A percentile compares a stretch with the other conserved stretches of the same genome.
Conservation (phyloP, 2,797 vertebrate species). For the Enoplosus armatus region DNA sequence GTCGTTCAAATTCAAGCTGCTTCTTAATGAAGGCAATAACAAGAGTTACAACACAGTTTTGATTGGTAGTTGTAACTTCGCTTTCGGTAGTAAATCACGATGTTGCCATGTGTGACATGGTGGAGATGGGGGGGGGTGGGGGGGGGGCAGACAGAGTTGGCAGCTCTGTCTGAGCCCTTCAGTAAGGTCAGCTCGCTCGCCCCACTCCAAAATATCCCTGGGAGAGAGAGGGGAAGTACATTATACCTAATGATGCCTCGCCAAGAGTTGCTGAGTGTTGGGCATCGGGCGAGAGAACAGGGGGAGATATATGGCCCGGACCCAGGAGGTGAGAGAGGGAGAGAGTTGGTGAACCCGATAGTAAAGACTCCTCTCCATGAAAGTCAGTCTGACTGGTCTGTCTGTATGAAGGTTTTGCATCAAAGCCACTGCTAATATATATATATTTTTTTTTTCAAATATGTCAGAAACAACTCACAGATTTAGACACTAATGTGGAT, state of each 20-base stretch:
- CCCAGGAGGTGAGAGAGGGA: conserved; percentile 24
- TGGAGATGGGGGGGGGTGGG: not conserved
- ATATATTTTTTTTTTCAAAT: no score
- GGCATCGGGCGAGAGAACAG: conserved; percentile 59
- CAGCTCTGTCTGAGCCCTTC: conserved; percentile 60
- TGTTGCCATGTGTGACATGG: conserved; percentile 13
- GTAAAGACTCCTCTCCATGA: conserved; percentile 12
- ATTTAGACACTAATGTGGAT: not conserved
- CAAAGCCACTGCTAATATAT: not conserved
- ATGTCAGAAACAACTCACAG: not conserved
- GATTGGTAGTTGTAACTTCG: not conserved
- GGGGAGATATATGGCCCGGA: conserved; percentile 52
- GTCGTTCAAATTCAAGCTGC: not conserved
- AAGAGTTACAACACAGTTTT: not conserved
- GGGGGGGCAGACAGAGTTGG: conserved; percentile 36
- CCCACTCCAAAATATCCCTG: conserved; percentile 74
- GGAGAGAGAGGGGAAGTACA: conserved; percentile 56
- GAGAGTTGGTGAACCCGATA: conserved; percentile 2
- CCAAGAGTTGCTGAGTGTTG: conserved; percentile 80
- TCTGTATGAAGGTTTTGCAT: conserved; percentile 6
- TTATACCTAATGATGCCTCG: conserved; percentile 82
- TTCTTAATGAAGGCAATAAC: conserved; percentile 9
- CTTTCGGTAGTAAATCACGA: not conserved
- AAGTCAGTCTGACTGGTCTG: conserved; percentile 22
- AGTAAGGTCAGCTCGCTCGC: conserved; percentile 74